Percentiles rank a stretch among this genome's conserved stretches.
Evolutionary conservation across 2,113 vertebrate genomes (phyloP).

Genomic region (Deroptyus accipitrinus): DNA sequence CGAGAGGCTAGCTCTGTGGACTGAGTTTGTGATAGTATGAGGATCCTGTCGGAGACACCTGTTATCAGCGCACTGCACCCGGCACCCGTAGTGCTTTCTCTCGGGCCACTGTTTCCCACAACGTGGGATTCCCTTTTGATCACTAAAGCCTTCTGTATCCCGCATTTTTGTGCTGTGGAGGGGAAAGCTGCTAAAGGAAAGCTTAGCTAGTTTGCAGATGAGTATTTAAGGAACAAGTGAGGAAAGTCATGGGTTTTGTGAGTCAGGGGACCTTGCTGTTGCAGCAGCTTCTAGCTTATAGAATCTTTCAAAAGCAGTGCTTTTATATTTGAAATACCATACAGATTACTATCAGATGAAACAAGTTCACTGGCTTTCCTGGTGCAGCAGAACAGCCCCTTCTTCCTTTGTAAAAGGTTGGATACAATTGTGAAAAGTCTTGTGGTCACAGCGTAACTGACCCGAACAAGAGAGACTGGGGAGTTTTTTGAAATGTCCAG

Average conservation of each 20-base stretch:
- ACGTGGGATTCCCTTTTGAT: neutral
- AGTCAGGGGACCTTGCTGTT: neutral
- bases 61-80: neutral
- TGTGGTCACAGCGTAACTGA: neutral
- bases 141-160: neutral
- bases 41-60: neutral
- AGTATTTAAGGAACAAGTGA: neutral
- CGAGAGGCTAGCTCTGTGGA: neutral
- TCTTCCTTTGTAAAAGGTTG: neutral
- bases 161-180: neutral
- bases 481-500: neutral
- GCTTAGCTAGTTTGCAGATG: neutral
- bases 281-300: neutral
- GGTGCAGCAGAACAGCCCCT: neutral
- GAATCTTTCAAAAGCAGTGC: neutral
- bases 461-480: neutral
- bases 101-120: neutral
- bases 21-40: neutral
- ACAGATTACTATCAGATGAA: neutral
- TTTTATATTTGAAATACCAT: neutral
- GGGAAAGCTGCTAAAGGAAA: neutral
- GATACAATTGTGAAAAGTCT: neutral
- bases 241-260: neutral
- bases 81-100: constrained; percentile 1
- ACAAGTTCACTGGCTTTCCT: neutral